Conservation (phyloP, 2,797 vertebrate genomes). For the Acrossocheilus wenchowensis region DNA sequence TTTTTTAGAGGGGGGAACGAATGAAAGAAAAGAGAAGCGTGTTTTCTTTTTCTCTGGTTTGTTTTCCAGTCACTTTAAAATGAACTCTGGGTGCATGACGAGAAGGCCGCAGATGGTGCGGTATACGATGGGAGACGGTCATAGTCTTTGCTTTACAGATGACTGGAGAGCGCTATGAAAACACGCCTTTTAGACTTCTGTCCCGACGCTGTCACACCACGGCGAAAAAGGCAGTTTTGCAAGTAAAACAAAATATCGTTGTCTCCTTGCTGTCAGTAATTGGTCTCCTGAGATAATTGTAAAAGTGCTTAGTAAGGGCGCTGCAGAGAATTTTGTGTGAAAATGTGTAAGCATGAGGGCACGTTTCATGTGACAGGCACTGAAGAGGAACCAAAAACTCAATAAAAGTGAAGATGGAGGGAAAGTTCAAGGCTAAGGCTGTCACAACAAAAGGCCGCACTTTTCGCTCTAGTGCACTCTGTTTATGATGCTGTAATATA, state of each 20-base stretch:
- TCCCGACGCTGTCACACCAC: slow-evolving; percentile 14
- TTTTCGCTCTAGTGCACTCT: slow-evolving; percentile 75
- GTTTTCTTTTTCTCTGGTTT: slow-evolving; percentile 81
- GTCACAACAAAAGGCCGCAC: slow-evolving; percentile 77
- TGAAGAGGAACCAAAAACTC: slow-evolving; percentile 78
- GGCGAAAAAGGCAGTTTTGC: slow-evolving; percentile 27
- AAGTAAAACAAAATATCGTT: slow-evolving; percentile 21
- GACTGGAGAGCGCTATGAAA: slow-evolving; percentile 49
- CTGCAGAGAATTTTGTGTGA: slow-evolving; percentile 28
- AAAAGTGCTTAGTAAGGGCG: slow-evolving; percentile 25
- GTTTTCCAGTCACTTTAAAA: slow-evolving; percentile 79
- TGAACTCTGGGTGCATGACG: slow-evolving; percentile 73
- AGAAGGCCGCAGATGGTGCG: slow-evolving; percentile 71
- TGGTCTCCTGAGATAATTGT: slow-evolving; percentile 50
- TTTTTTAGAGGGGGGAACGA: slow-evolving; percentile 65
- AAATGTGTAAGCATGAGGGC: slow-evolving; percentile 52
- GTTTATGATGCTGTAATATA: slow-evolving; percentile 81
- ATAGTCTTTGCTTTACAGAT: slow-evolving; percentile 39
- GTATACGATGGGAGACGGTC: slow-evolving; percentile 61
- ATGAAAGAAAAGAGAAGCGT: slow-evolving; percentile 62
- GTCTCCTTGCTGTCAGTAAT: slow-evolving; percentile 28
- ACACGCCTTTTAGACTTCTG: slow-evolving; percentile 53
- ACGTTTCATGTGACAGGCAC: slow-evolving; percentile 70
- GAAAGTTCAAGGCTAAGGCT: slow-evolving; percentile 74
- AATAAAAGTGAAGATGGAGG: slow-evolving; percentile 72